Conservation (phyloP, 2,113 vertebrate species). For the Syrrhaptes paradoxus region DNA sequence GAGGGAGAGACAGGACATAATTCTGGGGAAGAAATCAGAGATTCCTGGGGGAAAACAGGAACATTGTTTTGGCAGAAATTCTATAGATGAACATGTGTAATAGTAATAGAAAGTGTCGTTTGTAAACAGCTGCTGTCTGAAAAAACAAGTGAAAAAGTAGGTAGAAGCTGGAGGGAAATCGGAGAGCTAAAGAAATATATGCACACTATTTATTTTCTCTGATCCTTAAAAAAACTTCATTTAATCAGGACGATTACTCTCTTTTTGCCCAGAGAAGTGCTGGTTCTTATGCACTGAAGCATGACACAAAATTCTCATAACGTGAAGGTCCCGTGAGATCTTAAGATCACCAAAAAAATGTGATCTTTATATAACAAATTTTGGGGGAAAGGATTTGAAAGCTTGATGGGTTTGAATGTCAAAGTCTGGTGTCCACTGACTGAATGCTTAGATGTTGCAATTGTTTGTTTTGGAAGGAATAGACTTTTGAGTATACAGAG, state of each 20-base stretch:
- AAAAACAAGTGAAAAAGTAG: neutral
- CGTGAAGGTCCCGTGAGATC: neutral
- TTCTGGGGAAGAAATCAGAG: neutral
- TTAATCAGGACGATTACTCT: neutral
- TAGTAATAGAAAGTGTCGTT: neutral
- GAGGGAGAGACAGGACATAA: neutral
- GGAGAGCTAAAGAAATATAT: neutral
- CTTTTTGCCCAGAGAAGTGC: neutral
- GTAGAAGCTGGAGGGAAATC: neutral
- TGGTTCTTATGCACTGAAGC: neutral
- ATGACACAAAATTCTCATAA: neutral
- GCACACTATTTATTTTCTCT: neutral
- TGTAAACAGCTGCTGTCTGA: neutral
- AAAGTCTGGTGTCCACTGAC: constrained; percentile 65
- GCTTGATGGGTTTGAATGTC: constrained; percentile 38
- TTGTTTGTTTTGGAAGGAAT: constrained; percentile 71
- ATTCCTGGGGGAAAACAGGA: neutral
- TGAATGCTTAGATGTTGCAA: constrained; percentile 67
- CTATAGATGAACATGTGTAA: neutral
- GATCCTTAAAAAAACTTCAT: neutral
- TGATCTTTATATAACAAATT: constrained; percentile 21
- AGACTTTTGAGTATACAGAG: constrained; percentile 17
- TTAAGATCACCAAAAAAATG: neutral
- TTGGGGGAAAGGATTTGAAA: neutral
- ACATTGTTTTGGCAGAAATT: neutral